Percentiles rank a stretch among this genome's conserved stretches.
phyloP scores from a whole-genome alignment of 2,888 invertebrate genomes.

The Hoplodrina ambigua region DNA sequence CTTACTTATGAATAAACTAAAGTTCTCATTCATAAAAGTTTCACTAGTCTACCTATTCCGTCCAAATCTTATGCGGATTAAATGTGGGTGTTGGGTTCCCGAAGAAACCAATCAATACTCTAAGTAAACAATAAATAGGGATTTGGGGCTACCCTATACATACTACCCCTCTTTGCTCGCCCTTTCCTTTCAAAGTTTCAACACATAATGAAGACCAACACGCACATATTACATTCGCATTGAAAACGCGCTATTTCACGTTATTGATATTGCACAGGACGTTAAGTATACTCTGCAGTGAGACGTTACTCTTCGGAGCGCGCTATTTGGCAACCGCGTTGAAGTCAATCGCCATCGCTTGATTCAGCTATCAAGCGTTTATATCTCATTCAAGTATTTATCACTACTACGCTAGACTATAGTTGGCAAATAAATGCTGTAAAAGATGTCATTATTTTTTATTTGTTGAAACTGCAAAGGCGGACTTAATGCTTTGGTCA shows the following conservation, averaged over 20 bases:
- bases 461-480: too few relatives aligned
- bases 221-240: constrained; percentile 25
- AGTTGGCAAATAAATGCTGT: too few relatives aligned
- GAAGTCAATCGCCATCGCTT: constrained; percentile 40
- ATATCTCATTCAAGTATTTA: constrained; percentile 34
- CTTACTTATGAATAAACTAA: constrained; percentile 2
- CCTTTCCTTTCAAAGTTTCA: constrained; percentile 42
- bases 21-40: constrained; percentile 15
- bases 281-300: constrained; percentile 10
- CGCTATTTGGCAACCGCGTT: constrained; percentile 38
- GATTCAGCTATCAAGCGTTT: constrained; percentile 32
- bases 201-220: constrained; percentile 32
- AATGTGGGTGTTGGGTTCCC: background rate
- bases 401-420: background rate
- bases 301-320: constrained; percentile 17
- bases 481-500: too few relatives aligned
- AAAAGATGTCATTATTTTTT: too few relatives aligned
- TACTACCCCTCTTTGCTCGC: constrained; percentile 38
- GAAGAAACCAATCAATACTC: constrained; percentile 32
- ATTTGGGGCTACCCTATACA: constrained; percentile 36
- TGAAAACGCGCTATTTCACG: constrained; percentile 23
- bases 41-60: background rate
- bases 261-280: constrained; percentile 41
- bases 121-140: constrained; percentile 31
- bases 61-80: constrained; percentile 30